Percentiles rank a stretch among this genome's conserved stretches.
Conservation (phyloP, 2,113 vertebrate genomes). For the Aspidoscelis tigris region DNA sequence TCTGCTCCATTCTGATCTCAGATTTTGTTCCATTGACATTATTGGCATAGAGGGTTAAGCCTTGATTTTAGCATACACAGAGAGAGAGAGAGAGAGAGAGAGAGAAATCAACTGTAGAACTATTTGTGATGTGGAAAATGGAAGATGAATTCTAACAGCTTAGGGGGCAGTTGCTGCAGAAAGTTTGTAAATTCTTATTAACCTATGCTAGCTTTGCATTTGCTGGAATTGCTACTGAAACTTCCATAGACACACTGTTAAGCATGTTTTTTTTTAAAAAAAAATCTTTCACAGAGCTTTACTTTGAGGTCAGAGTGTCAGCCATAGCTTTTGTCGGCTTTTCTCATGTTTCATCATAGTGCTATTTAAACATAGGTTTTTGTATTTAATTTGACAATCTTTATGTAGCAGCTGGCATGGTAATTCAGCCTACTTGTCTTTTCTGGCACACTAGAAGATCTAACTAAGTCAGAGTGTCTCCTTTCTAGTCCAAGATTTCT, state of each 20-base stretch:
- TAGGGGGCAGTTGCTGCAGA: background rate
- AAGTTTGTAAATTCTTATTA: conserved; percentile 30
- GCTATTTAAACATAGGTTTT: conserved; percentile 59
- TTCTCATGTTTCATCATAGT: conserved; percentile 44
- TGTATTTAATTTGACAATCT: conserved; percentile 80
- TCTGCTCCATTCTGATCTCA: too few species aligned
- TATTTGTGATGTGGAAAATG: background rate
- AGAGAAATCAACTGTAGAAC: background rate
- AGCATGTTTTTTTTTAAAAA: conserved; percentile 31
- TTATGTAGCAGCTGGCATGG: conserved; percentile 75
- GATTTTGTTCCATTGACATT: background rate
- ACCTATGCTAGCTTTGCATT: conserved; percentile 39
- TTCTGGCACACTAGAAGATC: conserved; percentile 85
- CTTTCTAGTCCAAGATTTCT: conserved; percentile 71
- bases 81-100: too few species aligned
- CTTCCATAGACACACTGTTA: conserved; percentile 13
- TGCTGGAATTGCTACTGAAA: conserved; percentile 10
- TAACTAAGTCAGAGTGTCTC: conserved; percentile 89
- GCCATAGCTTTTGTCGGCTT: conserved; percentile 57
- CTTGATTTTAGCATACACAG: background rate
- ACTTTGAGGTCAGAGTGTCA: conserved; percentile 48
- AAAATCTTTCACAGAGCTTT: conserved; percentile 23
- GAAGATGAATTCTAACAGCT: background rate
- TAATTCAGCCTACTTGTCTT: conserved; percentile 91
- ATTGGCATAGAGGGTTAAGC: too few species aligned